Evolutionary conservation across 2,113 vertebrate species (phyloP), one percentile per base, ranked within the genome.

Genomic region (Numenius arquata): DNA sequence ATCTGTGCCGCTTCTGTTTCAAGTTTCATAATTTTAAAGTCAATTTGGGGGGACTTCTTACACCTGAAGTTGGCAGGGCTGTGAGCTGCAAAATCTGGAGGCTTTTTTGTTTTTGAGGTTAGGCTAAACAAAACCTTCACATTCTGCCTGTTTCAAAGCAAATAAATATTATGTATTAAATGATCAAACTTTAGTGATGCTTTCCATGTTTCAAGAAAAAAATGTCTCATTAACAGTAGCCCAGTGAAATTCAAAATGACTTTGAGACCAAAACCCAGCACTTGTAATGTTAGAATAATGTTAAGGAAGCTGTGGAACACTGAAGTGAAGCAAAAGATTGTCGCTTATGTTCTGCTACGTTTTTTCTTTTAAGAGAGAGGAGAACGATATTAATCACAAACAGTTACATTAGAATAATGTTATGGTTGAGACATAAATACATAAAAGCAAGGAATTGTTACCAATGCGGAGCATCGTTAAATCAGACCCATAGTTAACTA

Each of bases 361-460:
- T 62, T 58, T 83, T 63, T 45, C 16, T 56, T 70, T 68, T 45
- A 87, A 45, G 50, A 58, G 89, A 34, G 56, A 83, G 66, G 66
- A 95, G 70, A 34, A 62, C 71, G 85, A 56, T 95, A 93, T 96
- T 96, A 92, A 89, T 95, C 93, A 95, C 93, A 96, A 88, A 95
- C 55, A 93, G 75, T 97, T 97, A 90, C 92, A 78, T 96, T 97
- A 95, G 91, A 96, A 97, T 96, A 96, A 93, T 85, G 90, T 94
- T 96, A 41, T 5, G 93, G 80, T 88, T 95, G 97, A 96, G 93
- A 90, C 50, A 90, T 90, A 94, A 97, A 95, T 75, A 23, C 67
- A 56, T 90, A 89, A 76, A 94, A 93, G 95, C 83, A 92, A 97
- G 88, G 85, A 94, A 80, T 65, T 38, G 62, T 40, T 34, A 5